Evolutionary conservation across 2,888 invertebrate genomes (phyloP).

Genomic region (Rotaria socialis): DNA sequence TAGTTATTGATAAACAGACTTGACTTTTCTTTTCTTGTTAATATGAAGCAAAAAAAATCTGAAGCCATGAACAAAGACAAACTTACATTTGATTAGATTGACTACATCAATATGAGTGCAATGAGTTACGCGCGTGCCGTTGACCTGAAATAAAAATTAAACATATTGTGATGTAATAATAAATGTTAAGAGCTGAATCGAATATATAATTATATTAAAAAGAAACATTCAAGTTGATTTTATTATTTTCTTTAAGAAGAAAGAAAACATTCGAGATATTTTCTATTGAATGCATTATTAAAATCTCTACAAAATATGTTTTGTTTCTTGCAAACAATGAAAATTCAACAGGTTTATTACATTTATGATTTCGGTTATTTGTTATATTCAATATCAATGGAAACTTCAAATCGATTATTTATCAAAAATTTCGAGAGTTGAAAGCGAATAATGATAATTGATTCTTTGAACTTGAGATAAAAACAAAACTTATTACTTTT

Average conservation of each 20-base stretch:
- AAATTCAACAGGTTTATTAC: too few relatives aligned
- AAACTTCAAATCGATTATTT: not conserved
- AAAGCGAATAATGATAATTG: not conserved
- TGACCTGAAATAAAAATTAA: slow-evolving; percentile 67
- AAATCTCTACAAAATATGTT: too few relatives aligned
- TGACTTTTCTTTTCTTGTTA: not conserved
- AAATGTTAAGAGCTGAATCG: not conserved
- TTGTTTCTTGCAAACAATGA: too few relatives aligned
- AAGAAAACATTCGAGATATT: too few relatives aligned
- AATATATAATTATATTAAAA: not conserved
- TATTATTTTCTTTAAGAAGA: too few relatives aligned
- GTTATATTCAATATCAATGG: not conserved
- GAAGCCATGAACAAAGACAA: not conserved
- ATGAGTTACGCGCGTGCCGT: slow-evolving; percentile 81
- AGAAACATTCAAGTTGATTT: too few relatives aligned
- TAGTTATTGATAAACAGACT: slow-evolving; percentile 7
- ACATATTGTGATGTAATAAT: not conserved
- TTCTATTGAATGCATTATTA: too few relatives aligned
- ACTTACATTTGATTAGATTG: slow-evolving; percentile 83
- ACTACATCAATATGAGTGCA: slow-evolving; percentile 92
- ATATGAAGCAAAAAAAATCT: not conserved
- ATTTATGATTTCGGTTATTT: not conserved
- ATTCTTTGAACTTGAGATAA: not conserved
- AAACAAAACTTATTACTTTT: not conserved
- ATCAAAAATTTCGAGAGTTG: too few relatives aligned